A percentile compares a stretch with the other conserved stretches of the same genome.
phyloP scores from a whole-genome alignment of 2,797 vertebrate species.

The Tamandua tetradactyla region DNA sequence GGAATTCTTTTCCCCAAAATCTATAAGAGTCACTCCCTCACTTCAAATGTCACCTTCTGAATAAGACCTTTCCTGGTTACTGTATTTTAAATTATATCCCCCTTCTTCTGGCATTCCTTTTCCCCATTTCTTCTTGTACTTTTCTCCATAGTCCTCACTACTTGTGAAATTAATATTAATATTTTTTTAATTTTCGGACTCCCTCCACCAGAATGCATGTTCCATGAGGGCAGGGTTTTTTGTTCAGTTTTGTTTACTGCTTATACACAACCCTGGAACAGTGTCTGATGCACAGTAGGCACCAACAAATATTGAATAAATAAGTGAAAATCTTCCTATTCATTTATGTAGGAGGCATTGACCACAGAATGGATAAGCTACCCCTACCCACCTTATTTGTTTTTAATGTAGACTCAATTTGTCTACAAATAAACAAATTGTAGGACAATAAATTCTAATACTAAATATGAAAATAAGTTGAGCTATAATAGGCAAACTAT shows the following conservation, averaged over 20 bases:
- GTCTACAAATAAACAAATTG: no score
- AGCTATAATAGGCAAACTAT: neutral
- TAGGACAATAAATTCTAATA: neutral
- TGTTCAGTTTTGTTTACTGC: neutral
- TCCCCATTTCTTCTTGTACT: neutral
- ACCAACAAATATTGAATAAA: neutral
- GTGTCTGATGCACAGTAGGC: neutral
- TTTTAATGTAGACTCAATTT: no score
- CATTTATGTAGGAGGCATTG: neutral
- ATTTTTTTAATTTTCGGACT: neutral
- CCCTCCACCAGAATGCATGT: neutral
- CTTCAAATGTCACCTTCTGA: neutral
- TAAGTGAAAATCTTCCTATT: neutral
- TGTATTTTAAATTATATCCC: neutral
- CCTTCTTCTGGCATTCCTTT: neutral
- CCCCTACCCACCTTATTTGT: neutral
- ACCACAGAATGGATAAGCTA: neutral
- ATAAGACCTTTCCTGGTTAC: neutral
- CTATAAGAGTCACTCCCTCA: neutral
- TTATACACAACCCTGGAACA: neutral
- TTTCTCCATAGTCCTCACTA: neutral
- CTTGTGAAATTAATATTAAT: neutral
- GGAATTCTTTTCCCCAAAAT: neutral
- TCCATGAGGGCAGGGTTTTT: neutral
- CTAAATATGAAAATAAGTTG: neutral